Evolutionary conservation across 2,888 invertebrate species (phyloP), one percentile per base, ranked within the genome.

Genomic region (Platynereis dumerilii): DNA sequence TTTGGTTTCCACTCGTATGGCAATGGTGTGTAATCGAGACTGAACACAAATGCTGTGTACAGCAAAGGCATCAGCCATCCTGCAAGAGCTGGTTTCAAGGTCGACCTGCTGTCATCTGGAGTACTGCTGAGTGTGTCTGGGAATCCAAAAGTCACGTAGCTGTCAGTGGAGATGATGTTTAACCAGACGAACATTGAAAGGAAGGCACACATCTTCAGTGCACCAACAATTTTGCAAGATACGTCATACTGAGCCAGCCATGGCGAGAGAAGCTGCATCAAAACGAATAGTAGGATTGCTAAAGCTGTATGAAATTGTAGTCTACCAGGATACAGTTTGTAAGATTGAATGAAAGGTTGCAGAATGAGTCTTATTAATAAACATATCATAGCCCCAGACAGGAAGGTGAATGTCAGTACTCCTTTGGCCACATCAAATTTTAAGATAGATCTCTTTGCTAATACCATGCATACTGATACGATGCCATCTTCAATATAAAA

Each of bases 11-110:
- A 48, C 17, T 5, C 22, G 3, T 48, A 5, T 20, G n/a, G 20
- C 7, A 48, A 10, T 22, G n/a, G 20, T 3, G 48, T 22, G 17
- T 20, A 48, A 48, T 48, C 48, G 7, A 48, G n/a, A 48, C 20
- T 20, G 22, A n/a, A 48, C 22, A 22, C 10, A 22, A 48, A 3
- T 10, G 17, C n/a, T 22, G 48, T 5, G 22, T 20, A 22, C 17
- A 48, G 5, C n/a, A 48, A 20, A 20, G 48, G 48, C 22, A 48
- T 22, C n/a, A 48, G 48, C 48, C 48, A 48, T 48, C n/a, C 48
- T 48, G 17, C 17, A 3, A 48, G 22, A 20, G 17, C 7, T 20
- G 22, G n/a, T 48, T n/a, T 20, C 7, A 48, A 12, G 5, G 17
- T 20, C 5, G 22, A 48, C n/a, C 17, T 48, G 17, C 17, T 22